Evolutionary conservation across 2,113 vertebrate species (phyloP).

Genomic region (Microtus richardsoni): DNA sequence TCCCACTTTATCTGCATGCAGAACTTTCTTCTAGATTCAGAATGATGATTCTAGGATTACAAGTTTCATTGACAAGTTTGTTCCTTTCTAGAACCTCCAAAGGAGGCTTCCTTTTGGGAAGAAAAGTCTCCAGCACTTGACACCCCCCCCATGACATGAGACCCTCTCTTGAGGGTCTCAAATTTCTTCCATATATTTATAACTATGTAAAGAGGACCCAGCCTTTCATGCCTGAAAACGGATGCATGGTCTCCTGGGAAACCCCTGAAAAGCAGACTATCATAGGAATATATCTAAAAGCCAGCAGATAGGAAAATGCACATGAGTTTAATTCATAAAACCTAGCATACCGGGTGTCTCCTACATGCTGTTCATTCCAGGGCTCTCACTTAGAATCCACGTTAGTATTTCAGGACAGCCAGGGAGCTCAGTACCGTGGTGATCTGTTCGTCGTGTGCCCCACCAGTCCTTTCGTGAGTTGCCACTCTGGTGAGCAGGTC

Average conservation of each 20-base stretch:
- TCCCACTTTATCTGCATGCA: constrained; percentile 8
- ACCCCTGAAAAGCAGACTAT: constrained; percentile 45
- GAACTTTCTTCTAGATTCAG: constrained; percentile 43
- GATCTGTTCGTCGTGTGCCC: neutral
- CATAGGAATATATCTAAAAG: constrained; percentile 5
- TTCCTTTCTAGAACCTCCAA: constrained; percentile 21
- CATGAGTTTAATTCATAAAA: constrained; percentile 42
- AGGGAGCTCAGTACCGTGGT: neutral
- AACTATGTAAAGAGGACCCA: constrained; percentile 42
- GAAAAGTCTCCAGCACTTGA: constrained; percentile 53
- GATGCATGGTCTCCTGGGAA: constrained; percentile 32
- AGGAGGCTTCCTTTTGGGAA: constrained; percentile 38
- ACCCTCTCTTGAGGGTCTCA: neutral
- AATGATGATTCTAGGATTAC: neutral
- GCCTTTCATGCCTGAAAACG: constrained; percentile 46
- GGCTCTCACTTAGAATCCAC: constrained; percentile 18
- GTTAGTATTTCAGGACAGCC: neutral
- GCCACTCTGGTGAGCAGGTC: neutral
- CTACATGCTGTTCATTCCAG: neutral
- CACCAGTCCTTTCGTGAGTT: neutral
- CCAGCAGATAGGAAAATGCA: neutral
- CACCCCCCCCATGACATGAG: neutral
- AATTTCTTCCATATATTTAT: constrained; percentile 23
- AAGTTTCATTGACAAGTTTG: neutral
- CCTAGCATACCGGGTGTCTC: neutral